phyloP scores from a whole-genome alignment of 2,888 invertebrate genomes.

The Stenodema calcarata region DNA sequence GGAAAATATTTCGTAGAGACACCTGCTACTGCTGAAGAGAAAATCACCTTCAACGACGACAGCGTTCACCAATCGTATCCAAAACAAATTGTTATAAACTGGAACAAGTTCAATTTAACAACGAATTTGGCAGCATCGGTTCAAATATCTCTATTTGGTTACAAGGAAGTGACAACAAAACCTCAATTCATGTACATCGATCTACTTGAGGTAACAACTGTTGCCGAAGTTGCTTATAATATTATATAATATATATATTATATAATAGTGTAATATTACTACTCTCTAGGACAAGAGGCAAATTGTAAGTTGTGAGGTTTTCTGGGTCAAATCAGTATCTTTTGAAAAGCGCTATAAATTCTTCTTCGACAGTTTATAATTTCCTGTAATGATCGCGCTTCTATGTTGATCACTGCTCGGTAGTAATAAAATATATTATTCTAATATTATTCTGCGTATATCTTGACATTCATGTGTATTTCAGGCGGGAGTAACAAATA shows the following conservation, averaged over 20 bases:
- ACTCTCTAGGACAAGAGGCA: no score
- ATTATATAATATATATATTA: no score
- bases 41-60: constrained; percentile 80
- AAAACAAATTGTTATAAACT: constrained; percentile 76
- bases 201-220: constrained; percentile 72
- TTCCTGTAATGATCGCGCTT: no score
- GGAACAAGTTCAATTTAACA: constrained; percentile 87
- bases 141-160: constrained; percentile 87
- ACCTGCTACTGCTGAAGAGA: constrained; percentile 84
- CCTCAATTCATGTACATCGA: constrained; percentile 85
- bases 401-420: no score
- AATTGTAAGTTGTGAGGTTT: no score
- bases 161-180: constrained; percentile 79
- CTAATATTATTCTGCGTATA: not conserved
- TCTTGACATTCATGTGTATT: constrained; percentile 13
- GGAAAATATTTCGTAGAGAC: constrained; percentile 92
- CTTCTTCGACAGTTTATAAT: no score
- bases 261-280: no score
- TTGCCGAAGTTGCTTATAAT: no score
- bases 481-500: constrained; percentile 66
- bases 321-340: no score
- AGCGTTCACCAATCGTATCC: constrained; percentile 77
- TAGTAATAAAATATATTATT: no score
- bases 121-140: constrained; percentile 77
- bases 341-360: no score